Base-by-base conservation (phyloP, 1,140 invertebrate species). In the Delia radicum region DNA sequence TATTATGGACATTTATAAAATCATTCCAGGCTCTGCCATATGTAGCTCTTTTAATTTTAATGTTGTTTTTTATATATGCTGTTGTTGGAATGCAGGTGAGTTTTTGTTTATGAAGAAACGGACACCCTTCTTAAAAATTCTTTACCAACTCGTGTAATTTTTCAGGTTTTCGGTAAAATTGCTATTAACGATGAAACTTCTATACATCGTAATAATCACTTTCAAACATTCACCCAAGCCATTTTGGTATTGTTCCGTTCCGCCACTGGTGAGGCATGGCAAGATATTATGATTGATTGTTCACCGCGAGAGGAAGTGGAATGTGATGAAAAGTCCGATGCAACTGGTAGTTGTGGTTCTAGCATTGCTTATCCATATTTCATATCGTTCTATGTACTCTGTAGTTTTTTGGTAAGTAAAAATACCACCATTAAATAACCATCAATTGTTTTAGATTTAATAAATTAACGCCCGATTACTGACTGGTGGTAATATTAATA, bases 11-110 rank as follows among this genome's bases (percentile, higher is more conserved):
- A 3, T 99, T 99, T 87, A 97, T 99, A 79, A 99, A 99, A 88
- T 99, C 97, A n/a, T 99, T 99, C 88, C 94, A 99, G 91, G 98
- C 98, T 33, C 88, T 99, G 81, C 98, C 98, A n/a, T 99, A 99
- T 87, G 98, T 99, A 80, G 98, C 97, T 5, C 90, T 99, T 75
- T 91, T 99, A 8, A 99, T 99, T 81, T 94, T 99, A 15, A 95
- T 99, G 93, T 90, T 99, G 42, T 99, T 99, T 88, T 99, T 99
- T 89, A 99, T 99, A 80, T 99, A 99, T 85, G 98, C 98, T 75
- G 98, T 99, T 24, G 98, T 99, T 85, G 98, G 98, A 78, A 99
- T 99, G 98, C 98, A 99, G 93, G 96, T 96, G 87, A 86, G 77
- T 10, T 12, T 10, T 13, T 10, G n/a, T n/a, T n/a, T n/a, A n/a